Evolutionary conservation across 2,888 invertebrate species (phyloP).

Genomic region (Arenicola marina): DNA sequence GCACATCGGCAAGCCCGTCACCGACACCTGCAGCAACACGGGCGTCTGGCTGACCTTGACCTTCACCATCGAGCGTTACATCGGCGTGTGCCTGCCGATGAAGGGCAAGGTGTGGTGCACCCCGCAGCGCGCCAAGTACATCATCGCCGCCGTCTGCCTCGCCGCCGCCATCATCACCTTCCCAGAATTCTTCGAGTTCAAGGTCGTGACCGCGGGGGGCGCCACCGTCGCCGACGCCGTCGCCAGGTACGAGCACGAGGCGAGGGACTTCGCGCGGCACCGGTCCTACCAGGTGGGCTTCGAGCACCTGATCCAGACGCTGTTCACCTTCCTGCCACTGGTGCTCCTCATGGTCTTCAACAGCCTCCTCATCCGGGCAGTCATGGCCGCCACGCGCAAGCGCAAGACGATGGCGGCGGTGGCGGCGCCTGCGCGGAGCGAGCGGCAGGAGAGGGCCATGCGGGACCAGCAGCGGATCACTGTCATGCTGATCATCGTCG

Average conservation of each 20-base stretch:
- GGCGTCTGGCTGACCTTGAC: constrained; percentile 78
- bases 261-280: constrained; percentile 1
- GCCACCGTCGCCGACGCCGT: not conserved
- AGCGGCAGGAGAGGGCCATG: constrained; percentile 24
- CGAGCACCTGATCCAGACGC: constrained; percentile 27
- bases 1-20: constrained; percentile 67
- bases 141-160: constrained; percentile 68
- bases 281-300: constrained; percentile 9
- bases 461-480: constrained; percentile 69
- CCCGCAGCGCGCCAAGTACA: constrained; percentile 71
- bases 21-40: constrained; percentile 71
- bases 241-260: not conserved
- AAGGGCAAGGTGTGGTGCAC: constrained; percentile 72
- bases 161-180: constrained; percentile 68
- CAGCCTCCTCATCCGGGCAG: constrained; percentile 70
- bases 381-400: constrained; percentile 47
- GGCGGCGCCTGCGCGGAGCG: not conserved
- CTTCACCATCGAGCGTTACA: constrained; percentile 77
- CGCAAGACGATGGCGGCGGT: constrained; percentile 64
- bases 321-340: constrained; percentile 73
- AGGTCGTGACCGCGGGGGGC: not conserved
- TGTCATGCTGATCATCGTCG: constrained; percentile 76
- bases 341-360: constrained; percentile 74
- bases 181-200: constrained; percentile 73
- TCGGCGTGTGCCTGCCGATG: constrained; percentile 77